Evolutionary conservation across 2,888 invertebrate genomes (phyloP).

Genomic region (Doris montereyensis): DNA sequence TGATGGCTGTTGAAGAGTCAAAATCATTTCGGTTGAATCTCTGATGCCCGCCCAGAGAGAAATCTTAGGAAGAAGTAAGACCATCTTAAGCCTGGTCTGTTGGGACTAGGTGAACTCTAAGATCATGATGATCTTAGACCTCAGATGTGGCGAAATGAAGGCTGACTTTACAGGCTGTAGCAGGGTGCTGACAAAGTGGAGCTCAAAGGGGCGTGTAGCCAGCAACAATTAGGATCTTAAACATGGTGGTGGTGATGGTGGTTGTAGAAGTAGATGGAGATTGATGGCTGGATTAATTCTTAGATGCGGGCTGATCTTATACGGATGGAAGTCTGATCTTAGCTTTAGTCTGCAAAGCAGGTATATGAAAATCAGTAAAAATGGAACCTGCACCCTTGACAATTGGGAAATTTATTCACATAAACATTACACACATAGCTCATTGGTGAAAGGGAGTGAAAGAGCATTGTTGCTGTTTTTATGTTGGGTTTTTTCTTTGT

Average conservation of each 20-base stretch:
- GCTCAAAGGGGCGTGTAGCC: not conserved
- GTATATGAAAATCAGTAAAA: not conserved
- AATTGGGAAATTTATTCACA: too few species aligned
- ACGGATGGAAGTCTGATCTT: not conserved
- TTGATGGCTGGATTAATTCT: not conserved
- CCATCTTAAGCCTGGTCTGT: not conserved
- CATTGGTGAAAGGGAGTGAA: too few species aligned
- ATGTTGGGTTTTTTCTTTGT: too few species aligned
- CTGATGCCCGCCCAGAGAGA: not conserved
- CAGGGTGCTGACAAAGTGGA: not conserved
- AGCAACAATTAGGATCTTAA: not conserved
- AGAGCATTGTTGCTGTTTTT: too few species aligned
- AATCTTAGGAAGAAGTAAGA: not conserved
- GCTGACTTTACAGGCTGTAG: not conserved
- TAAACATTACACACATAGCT: too few species aligned
- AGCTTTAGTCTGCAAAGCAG: not conserved
- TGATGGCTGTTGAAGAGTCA: not conserved
- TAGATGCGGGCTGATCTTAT: not conserved
- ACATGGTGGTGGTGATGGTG: not conserved
- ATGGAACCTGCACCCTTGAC: too few species aligned
- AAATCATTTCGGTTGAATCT: not conserved
- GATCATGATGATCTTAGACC: not conserved
- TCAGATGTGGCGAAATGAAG: not conserved
- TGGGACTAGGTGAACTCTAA: not conserved
- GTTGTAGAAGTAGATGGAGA: not conserved